Evolutionary conservation across 1,140 invertebrate species (phyloP), one percentile per base, ranked within the genome.

Genomic region (Eumaeus atala): DNA sequence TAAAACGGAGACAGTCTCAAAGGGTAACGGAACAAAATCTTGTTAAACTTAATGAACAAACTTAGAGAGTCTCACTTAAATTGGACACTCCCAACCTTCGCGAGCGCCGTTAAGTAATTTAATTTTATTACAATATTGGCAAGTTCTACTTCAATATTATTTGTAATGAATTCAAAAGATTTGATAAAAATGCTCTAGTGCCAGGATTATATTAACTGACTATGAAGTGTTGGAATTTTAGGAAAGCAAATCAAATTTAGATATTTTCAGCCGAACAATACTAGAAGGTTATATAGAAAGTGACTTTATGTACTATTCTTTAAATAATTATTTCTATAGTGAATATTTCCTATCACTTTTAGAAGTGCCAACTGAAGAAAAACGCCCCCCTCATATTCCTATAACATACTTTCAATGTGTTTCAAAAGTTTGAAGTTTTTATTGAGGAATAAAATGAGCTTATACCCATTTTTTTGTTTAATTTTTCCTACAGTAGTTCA

Each of bases 11-110:
- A 58, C 52, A 11, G 48, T 67, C 68, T 73, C 73, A 76, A 77
- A 77, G 73, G 73, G 72, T 79, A 58, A 64, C 62, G 70, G 57
- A 65, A 69, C 67, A 62, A 68, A 77, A 78, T 73, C 75, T 77
- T 78, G 70, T 80, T 80, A 74, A 59, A 74, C 49, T 72, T 81
- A 78, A 81, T 78, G 75, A 78, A 81, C 70, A 72, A 81, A 81
- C 74, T 78, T 74, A 67, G 50, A 59, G 61, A 53, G 65, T 65
- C 66, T 63, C 74, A 72, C 62, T 70, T 66, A 77, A 77, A 74
- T 77, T 77, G 73, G 70, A 70, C 66, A 69, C 72, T 72, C 63
- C 62, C 61, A 55, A 60, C 59, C 62, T 64, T 48, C 59, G 54
- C 54, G 48, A 58, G 54, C 56, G 56, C 58, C 55, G 57, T 54